A percentile compares a stretch with the other conserved stretches of the same genome.
Evolutionary conservation across 1,140 invertebrate species (phyloP).

Genomic region (Brachionus manjavacas): DNA sequence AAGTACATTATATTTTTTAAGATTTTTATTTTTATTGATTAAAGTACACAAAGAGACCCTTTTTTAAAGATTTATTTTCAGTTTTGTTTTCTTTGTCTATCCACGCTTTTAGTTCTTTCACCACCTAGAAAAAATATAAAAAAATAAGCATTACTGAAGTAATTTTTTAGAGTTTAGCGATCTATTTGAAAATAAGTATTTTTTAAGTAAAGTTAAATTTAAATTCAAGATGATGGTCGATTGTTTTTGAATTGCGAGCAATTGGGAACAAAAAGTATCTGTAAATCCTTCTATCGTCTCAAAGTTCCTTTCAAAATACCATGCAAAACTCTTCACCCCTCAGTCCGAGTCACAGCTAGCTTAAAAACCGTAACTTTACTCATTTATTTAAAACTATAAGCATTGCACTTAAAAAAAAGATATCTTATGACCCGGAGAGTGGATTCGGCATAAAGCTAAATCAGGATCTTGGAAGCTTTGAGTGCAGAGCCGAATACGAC

Average conservation of each 20-base stretch:
- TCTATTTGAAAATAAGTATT: background rate
- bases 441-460: background rate
- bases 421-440: background rate
- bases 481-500: background rate
- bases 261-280: background rate
- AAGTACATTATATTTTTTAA: too few relatives aligned
- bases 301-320: constrained; percentile 17
- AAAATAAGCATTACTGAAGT: too few relatives aligned
- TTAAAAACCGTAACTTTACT: background rate
- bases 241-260: constrained; percentile 7
- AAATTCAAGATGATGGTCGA: constrained; percentile 1
- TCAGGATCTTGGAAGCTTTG: background rate
- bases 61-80: too few relatives aligned
- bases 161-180: background rate
- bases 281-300: background rate
- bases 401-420: background rate
- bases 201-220: background rate
- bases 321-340: constrained; percentile 11
- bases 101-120: too few relatives aligned
- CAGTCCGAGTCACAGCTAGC: background rate
- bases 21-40: too few relatives aligned
- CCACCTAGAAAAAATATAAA: too few relatives aligned
- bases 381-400: background rate
- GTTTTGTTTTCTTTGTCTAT: too few relatives aligned
- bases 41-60: too few relatives aligned